Base-by-base conservation (phyloP, 2,113 vertebrate species). In the Apteryx mantelli region DNA sequence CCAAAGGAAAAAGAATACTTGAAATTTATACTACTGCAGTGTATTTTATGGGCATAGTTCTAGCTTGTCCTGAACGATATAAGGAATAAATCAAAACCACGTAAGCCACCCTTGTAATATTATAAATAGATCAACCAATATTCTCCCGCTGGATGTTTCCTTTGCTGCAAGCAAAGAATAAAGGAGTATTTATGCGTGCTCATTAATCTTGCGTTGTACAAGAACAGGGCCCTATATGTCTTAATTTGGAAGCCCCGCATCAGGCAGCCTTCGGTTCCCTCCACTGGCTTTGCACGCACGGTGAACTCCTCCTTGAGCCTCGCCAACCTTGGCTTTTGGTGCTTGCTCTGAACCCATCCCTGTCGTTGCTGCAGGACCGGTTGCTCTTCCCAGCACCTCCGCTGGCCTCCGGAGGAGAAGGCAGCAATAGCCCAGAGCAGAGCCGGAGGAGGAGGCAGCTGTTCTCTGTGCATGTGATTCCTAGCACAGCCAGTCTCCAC, bases 381-480 rank as follows among this genome's bases (percentile, higher is more conserved):
- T 58, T 28, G 16, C 13, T 48, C 40, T 63, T 13, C 25, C 44
- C 48, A 2, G 0, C 15, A 13, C 32, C 34, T 66, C 74, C 19
- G 58, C 50, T 34, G 38, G 61, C 25, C 18, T 9, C 12, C n/a
- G 68, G 38, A 2, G 0, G 14, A 58, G 56, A 48, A 74, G 60
- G 80, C 20, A 34, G 26, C 13, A 14, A 9, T 2, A 60, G 15
- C 42, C 32, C 46, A 21, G 26, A 26, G 63, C 17, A 64, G 10
- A 87, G 28, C 13, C 64, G n/a, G n/a, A 86, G 71, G 48, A 80
- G 53, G 34, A 78, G 75, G 53, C 79, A 86, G 70, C 44, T 55
- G 7, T 88, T 80, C 71, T 74, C 44, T 63, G 85, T 87, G 34
- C 73, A 36, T 81, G 40, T 70, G 94, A 88, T 90, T 93, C 76